These are phyloP conservation scores for Phataginus tricuspis DNA, from an alignment of 2,797 vertebrate species.

Conservation along the genomic window DNA sequence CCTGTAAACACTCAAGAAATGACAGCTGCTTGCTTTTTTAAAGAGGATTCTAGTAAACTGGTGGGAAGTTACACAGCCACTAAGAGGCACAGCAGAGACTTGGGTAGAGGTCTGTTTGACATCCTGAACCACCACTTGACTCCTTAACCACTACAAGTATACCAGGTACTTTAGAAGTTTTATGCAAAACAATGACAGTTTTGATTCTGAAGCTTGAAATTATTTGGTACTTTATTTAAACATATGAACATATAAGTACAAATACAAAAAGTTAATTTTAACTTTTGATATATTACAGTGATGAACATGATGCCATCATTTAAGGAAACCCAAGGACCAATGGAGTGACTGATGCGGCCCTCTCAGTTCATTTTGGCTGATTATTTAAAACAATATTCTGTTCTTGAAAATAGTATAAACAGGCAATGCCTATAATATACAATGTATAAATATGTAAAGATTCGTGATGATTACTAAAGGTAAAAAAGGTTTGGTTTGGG, in stretches of 20 bases:
- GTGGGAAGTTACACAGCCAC: background rate
- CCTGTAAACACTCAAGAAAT: background rate
- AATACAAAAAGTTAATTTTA: constrained; percentile 68
- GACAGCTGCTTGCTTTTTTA: background rate
- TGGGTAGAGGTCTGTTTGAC: background rate
- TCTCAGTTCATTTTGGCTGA: constrained; percentile 21
- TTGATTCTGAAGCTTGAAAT: background rate
- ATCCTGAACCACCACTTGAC: background rate
- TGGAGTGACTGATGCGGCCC: background rate
- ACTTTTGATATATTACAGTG: constrained; percentile 85
- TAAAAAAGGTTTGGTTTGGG: background rate
- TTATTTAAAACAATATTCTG: constrained; percentile 62
- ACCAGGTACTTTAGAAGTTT: background rate
- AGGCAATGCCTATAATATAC: background rate
- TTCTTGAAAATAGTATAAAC: constrained; percentile 55
- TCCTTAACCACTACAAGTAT: background rate
- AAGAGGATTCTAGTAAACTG: background rate
- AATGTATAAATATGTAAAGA: constrained; percentile 23
- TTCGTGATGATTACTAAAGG: constrained; percentile 45
- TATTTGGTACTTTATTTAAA: constrained; percentile 17
- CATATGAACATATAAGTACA: background rate
- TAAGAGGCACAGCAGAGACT: background rate
- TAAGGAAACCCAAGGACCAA: constrained; percentile 78
- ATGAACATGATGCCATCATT: constrained; percentile 91
- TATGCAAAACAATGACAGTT: background rate